These are phyloP conservation scores for Halotydeus destructor DNA, from an alignment of 1,140 invertebrate species.

Conservation along the genomic window DNA sequence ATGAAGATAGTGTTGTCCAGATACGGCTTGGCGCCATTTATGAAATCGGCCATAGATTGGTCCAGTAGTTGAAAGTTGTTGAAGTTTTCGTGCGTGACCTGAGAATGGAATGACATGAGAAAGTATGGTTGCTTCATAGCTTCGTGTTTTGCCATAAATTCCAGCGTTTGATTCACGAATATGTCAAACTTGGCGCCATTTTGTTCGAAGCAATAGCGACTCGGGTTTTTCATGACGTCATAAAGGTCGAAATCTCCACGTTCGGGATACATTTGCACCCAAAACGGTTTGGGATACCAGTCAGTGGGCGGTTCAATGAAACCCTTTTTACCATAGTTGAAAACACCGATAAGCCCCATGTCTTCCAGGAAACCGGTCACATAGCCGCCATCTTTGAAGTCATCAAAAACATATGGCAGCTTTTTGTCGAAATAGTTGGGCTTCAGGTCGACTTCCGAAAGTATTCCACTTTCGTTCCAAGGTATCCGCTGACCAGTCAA, in stretches of 20 bases:
- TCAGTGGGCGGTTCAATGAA: slow-evolving; percentile 52
- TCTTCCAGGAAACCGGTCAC: slow-evolving; percentile 60
- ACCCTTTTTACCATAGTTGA: slow-evolving; percentile 54
- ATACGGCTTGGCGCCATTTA: not conserved
- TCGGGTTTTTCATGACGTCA: not conserved
- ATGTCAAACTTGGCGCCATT: slow-evolving; percentile 13
- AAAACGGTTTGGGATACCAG: slow-evolving; percentile 54
- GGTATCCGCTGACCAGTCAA: slow-evolving; percentile 19
- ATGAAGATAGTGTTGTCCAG: slow-evolving; percentile 23
- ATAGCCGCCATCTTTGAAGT: slow-evolving; percentile 38
- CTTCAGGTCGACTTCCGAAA: not conserved
- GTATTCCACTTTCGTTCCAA: not conserved
- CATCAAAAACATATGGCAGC: slow-evolving; percentile 20
- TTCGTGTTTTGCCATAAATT: slow-evolving; percentile 20
- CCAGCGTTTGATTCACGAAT: slow-evolving; percentile 14
- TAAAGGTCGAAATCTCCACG: slow-evolving; percentile 3
- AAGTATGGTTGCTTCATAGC: slow-evolving; percentile 16
- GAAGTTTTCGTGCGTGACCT: slow-evolving; percentile 14
- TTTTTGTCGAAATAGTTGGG: slow-evolving; percentile 9
- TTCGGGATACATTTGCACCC: slow-evolving; percentile 13
- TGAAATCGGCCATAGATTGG: slow-evolving; percentile 8
- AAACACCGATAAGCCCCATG: slow-evolving; percentile 43
- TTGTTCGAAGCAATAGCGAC: slow-evolving; percentile 9
- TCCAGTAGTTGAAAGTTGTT: slow-evolving; percentile 12
- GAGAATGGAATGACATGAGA: slow-evolving; percentile 9